A percentile compares a stretch with the other conserved stretches of the same genome.
Evolutionary conservation across 1,140 invertebrate species (phyloP).

Genomic region (Brachionus sp.): DNA sequence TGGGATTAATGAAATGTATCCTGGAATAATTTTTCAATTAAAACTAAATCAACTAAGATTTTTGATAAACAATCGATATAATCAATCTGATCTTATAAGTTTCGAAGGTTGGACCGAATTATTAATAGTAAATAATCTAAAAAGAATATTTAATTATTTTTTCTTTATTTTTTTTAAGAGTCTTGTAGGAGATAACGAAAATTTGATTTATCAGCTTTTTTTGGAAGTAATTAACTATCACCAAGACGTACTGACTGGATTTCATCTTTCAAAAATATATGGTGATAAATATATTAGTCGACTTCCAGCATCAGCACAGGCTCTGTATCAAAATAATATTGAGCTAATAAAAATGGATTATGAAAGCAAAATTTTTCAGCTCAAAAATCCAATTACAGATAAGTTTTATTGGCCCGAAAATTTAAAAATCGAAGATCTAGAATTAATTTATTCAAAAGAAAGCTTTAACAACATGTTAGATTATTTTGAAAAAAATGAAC

Average conservation of each 20-base stretch:
- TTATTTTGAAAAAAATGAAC: slow-evolving; percentile 4
- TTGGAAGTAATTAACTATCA: neutral
- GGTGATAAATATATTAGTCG: neutral
- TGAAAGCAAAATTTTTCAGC: neutral
- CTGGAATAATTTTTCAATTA: neutral
- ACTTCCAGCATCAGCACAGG: slow-evolving; percentile 7
- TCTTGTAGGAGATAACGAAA: slow-evolving; percentile 12
- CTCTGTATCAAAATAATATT: neutral
- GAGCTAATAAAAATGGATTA: neutral
- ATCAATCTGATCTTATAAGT: slow-evolving; percentile 21
- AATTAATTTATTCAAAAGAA: neutral
- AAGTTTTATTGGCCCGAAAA: slow-evolving; percentile 6
- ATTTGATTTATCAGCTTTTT: slow-evolving; percentile 28
- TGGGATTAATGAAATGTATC: neutral
- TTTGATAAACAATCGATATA: slow-evolving; percentile 24
- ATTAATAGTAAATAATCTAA: neutral
- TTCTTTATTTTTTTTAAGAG: neutral
- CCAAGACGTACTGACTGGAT: slow-evolving; percentile 17
- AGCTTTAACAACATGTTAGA: slow-evolving; percentile 20
- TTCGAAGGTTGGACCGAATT: slow-evolving; percentile 27
- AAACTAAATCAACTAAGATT: slow-evolving; percentile 32
- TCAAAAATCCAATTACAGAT: neutral
- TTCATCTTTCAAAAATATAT: neutral
- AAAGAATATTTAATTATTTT: neutral
- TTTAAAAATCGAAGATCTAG: neutral